These are phyloP conservation scores for Pollachius pollachius DNA, from an alignment of 2,113 vertebrate species.

Conservation along the genomic window DNA sequence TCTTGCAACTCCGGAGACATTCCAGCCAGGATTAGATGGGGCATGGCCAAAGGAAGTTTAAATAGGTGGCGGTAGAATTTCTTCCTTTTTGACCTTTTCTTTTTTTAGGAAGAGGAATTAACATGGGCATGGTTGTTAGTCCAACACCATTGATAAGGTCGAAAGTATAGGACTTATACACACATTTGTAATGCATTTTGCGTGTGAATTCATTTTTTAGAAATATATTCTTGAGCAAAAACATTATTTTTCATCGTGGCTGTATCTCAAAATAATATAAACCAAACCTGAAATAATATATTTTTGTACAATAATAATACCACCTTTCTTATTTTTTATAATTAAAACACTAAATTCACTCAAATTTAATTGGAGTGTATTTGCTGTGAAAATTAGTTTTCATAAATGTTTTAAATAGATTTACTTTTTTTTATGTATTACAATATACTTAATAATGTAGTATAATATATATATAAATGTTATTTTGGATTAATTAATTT, in stretches of 20 bases:
- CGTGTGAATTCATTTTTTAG: no score
- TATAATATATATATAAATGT: neutral
- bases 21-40: slow-evolving; percentile 68
- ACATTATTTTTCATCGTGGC: no score
- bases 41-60: slow-evolving; percentile 56
- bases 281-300: neutral
- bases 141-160: no score
- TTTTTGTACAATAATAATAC: neutral
- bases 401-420: neutral
- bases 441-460: neutral
- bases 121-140: slow-evolving; percentile 10
- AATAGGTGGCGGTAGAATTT: slow-evolving; percentile 37
- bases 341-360: no score
- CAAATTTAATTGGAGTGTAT: neutral
- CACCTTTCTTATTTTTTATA: neutral
- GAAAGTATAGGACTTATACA: no score
- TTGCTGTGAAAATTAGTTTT: neutral
- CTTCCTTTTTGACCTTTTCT: neutral
- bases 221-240: no score
- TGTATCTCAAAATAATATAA: no score
- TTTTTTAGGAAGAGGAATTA: neutral
- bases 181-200: no score
- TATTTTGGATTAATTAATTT: neutral
- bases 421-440: neutral
- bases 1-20: slow-evolving; percentile 55